These are phyloP conservation scores for Enteromius mattozi DNA, from an alignment of 2,797 vertebrate species.

Conservation along the genomic window DNA sequence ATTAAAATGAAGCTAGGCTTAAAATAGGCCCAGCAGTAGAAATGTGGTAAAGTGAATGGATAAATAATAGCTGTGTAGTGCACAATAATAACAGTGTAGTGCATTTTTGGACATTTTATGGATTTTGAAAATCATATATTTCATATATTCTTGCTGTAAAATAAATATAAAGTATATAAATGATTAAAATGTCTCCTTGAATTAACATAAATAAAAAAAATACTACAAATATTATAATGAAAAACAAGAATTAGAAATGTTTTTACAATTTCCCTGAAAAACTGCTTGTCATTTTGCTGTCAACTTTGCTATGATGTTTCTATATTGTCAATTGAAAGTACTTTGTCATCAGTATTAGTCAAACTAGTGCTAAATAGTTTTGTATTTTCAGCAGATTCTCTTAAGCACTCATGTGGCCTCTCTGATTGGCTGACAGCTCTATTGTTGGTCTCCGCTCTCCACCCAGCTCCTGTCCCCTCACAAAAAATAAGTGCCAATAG, in stretches of 20 bases:
- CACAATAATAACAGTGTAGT: no score
- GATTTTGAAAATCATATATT: neutral
- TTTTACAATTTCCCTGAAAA: neutral
- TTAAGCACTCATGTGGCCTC: constrained; percentile 76
- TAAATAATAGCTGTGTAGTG: neutral
- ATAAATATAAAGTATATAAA: neutral
- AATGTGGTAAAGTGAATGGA: neutral
- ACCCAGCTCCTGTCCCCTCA: constrained; percentile 73
- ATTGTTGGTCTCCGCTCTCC: constrained; percentile 74
- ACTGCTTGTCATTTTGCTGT: constrained; percentile 8
- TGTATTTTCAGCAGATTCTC: constrained; percentile 88
- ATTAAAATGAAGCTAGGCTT: neutral
- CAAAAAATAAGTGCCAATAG: constrained; percentile 77
- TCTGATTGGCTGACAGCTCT: constrained; percentile 76
- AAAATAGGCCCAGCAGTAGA: neutral
- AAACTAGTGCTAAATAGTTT: constrained; percentile 76
- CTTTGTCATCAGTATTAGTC: constrained; percentile 80
- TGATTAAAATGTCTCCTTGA: neutral
- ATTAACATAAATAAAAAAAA: neutral
- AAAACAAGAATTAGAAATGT: neutral
- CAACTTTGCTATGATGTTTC: constrained; percentile 24
- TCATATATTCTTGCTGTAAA: neutral
- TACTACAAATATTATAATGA: neutral
- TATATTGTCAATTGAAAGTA: constrained; percentile 76
- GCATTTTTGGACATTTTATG: neutral